phyloP scores from a whole-genome alignment of 2,888 invertebrate genomes.

The Protonemura montana region DNA sequence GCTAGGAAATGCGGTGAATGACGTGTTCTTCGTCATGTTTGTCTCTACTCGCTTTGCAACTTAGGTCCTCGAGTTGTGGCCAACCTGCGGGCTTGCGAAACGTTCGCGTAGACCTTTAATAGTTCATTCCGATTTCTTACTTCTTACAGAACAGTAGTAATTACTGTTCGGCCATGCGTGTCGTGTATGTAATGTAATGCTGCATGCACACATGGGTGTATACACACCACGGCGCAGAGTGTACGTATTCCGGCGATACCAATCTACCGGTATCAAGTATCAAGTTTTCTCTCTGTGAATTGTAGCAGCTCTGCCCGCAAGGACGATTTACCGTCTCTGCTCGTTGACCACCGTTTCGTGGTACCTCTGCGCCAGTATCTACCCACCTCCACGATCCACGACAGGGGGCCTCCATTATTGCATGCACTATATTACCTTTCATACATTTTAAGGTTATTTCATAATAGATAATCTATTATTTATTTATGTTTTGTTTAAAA shows the following conservation, averaged over 20 bases:
- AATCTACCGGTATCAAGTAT: constrained; percentile 12
- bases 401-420: not conserved
- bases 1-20: not conserved
- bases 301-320: not conserved
- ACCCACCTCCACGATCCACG: not conserved
- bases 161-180: not conserved
- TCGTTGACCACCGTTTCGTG: not conserved
- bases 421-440: not conserved
- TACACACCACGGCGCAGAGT: not conserved
- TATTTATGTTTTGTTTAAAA: constrained; percentile 33
- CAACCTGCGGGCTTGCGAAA: not conserved
- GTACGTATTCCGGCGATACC: not conserved
- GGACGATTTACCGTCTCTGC: not conserved
- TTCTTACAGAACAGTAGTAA: not conserved
- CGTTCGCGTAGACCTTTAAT: not conserved
- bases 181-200: constrained; percentile 7
- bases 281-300: not conserved
- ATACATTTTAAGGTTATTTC: not conserved
- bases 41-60: not conserved
- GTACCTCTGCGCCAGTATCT: not conserved
- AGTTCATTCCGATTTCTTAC: not conserved
- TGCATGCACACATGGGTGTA: not conserved
- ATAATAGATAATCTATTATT: constrained; percentile 25
- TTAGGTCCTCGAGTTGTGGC: not conserved
- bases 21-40: not conserved